Evolutionary conservation across 2,113 vertebrate species (phyloP).

Genomic region (Strix aluco): DNA sequence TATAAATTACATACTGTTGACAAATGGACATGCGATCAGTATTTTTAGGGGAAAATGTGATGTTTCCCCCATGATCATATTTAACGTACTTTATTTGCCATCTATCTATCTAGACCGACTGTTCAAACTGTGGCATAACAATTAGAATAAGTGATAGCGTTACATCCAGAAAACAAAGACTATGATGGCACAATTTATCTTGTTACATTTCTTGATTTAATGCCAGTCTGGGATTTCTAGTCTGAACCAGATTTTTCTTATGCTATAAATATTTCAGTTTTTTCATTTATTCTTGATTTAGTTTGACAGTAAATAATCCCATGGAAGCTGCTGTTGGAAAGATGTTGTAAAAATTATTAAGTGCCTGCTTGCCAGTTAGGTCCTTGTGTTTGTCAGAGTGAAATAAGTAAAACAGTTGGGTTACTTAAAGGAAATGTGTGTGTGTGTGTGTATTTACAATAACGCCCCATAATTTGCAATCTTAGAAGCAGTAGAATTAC

Average conservation of each 20-base stretch:
- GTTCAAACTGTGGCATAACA: constrained; percentile 52
- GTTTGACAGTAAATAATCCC: constrained; percentile 68
- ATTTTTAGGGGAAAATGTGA: constrained; percentile 25
- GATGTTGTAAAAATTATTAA: constrained; percentile 58
- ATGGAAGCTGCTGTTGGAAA: constrained; percentile 60
- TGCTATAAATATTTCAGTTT: constrained; percentile 69
- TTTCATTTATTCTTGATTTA: constrained; percentile 73
- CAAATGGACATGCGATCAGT: constrained; percentile 1
- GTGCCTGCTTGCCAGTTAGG: constrained; percentile 15
- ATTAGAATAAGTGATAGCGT: constrained; percentile 63
- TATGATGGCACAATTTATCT: constrained; percentile 54
- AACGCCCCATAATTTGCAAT: background rate
- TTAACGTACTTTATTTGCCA: constrained; percentile 12
- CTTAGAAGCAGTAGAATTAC: background rate
- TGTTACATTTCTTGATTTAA: constrained; percentile 56
- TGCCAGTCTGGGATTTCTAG: constrained; percentile 32
- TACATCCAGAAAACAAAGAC: constrained; percentile 64
- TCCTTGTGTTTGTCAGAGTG: constrained; percentile 35
- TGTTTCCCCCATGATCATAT: constrained; percentile 24
- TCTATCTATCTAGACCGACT: constrained; percentile 15
- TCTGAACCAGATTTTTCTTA: constrained; percentile 54
- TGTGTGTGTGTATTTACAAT: background rate
- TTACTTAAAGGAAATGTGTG: constrained; percentile 41
- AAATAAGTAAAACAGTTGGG: constrained; percentile 17
- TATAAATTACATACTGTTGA: constrained; percentile 44